These are phyloP conservation scores for Ips nitidus DNA, from an alignment of 1,140 invertebrate genomes.

Conservation along the genomic window DNA sequence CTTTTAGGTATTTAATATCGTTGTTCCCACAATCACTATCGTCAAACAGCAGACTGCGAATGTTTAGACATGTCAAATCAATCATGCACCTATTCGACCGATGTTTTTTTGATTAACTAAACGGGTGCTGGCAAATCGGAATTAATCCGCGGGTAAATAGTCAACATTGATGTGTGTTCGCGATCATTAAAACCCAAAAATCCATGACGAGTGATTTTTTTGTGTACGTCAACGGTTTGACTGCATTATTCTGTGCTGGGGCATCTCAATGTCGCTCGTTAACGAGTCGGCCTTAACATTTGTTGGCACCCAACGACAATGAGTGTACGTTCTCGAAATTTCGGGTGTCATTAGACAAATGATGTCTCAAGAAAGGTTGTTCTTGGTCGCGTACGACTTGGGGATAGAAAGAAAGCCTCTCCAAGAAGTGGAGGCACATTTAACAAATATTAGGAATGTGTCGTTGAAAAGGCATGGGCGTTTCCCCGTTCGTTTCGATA, in stretches of 20 bases:
- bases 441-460: constrained; percentile 24
- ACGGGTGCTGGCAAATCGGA: background rate
- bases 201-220: background rate
- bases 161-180: background rate
- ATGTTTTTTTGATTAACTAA: constrained; percentile 20
- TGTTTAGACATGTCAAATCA: constrained; percentile 23
- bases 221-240: constrained; percentile 13
- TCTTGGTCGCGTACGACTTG: background rate
- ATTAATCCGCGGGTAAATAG: constrained; percentile 13
- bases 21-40: too few species aligned
- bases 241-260: constrained; percentile 11
- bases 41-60: constrained; percentile 6
- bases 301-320: constrained; percentile 27
- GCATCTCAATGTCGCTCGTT: constrained; percentile 7
- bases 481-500: constrained; percentile 24
- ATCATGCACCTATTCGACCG: constrained; percentile 16
- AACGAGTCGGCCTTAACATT: constrained; percentile 14
- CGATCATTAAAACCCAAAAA: background rate
- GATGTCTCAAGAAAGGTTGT: constrained; percentile 6
- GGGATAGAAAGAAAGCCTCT: background rate
- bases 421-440: background rate
- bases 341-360: constrained; percentile 29
- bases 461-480: constrained; percentile 27
- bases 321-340: constrained; percentile 11
- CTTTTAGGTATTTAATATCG: too few species aligned